Evolutionary conservation across 2,888 invertebrate genomes (phyloP), one percentile per base, ranked within the genome.

Genomic region (Cosmia pyralina): DNA sequence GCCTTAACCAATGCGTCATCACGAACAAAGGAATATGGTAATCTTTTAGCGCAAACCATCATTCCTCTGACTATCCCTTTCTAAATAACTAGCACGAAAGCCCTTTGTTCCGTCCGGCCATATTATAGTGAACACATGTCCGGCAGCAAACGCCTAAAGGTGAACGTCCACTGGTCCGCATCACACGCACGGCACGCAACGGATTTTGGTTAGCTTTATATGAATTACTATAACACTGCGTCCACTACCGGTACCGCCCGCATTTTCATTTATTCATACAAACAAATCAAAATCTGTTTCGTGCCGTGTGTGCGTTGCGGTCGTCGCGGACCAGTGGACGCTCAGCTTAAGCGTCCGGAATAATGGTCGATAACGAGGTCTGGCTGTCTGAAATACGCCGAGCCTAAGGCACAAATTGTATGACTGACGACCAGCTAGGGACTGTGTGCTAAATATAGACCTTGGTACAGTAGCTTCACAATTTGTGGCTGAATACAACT

Each of bases 291-390:
- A 28, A 28, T 28, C 28, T 3, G 28, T 28, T 28, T 1, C 28
- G 28, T 28, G 28, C 28, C 28, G 28, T 28, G 28, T 3, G 28
- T 28, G 28, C 28, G 28, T 28, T 28, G 28, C 28, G 28, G 28
- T 3, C 28, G 28, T 1, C 28, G 28, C 28, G 28, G 28, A 28
- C 28, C 28, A 3, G 28, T 28, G 28, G 28, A 28, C 28, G 28
- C 28, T 28, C 28, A 28, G 28, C 28, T 28, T 28, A 69, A 78
- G 52, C 62, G 75, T 15, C 11, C 15, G 52, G 69, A 50, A 69
- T 69, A 75, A 75, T 67, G 50, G 53, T 41, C 34, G 8, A 52
- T 69, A 80, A 75, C 75, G 62, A 80, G 69, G 52, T 34, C 65
- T 41, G 62, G 28, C 74, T 55, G 67, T 80, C 55, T 52, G 60